Conservation (phyloP, 2,888 invertebrate species). For the Sarcophaga carnaria region DNA sequence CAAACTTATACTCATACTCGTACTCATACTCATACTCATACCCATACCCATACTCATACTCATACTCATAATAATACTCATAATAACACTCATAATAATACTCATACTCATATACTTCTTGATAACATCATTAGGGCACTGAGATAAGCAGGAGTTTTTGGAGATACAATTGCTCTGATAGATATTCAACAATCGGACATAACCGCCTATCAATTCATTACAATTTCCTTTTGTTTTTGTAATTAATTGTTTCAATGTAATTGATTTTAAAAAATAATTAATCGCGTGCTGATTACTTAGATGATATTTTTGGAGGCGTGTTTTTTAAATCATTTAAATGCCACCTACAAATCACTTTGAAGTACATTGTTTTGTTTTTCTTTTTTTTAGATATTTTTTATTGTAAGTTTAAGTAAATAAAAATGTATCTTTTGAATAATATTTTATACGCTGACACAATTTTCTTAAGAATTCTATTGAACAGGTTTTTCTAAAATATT, state of each 20-base stretch:
- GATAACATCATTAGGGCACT: too few relatives aligned
- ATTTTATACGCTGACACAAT: not conserved
- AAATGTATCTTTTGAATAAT: not conserved
- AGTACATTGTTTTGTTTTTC: not conserved
- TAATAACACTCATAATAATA: too few relatives aligned
- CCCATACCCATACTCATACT: too few relatives aligned
- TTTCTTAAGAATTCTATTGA: not conserved
- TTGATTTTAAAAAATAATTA: slow-evolving; percentile 63
- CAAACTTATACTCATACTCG: too few relatives aligned
- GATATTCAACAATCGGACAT: too few relatives aligned
- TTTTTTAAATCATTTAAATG: slow-evolving; percentile 52
- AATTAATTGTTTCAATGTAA: slow-evolving; percentile 23
- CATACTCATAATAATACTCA: too few relatives aligned
- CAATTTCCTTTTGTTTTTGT: too few relatives aligned
- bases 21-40: too few relatives aligned
- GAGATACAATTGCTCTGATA: too few relatives aligned
- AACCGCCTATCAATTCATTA: too few relatives aligned
- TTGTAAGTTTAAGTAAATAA: not conserved
- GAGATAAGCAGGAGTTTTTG: too few relatives aligned
- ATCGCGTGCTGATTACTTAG: slow-evolving; percentile 59
- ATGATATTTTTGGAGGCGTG: slow-evolving; percentile 50
- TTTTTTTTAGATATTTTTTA: not conserved
- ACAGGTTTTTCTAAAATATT: not conserved
- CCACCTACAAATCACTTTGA: slow-evolving; percentile 56
- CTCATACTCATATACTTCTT: too few relatives aligned